A percentile compares a stretch with the other conserved stretches of the same genome.
Evolutionary conservation across 2,888 invertebrate genomes (phyloP).

Genomic region (Cerceris rybyensis): DNA sequence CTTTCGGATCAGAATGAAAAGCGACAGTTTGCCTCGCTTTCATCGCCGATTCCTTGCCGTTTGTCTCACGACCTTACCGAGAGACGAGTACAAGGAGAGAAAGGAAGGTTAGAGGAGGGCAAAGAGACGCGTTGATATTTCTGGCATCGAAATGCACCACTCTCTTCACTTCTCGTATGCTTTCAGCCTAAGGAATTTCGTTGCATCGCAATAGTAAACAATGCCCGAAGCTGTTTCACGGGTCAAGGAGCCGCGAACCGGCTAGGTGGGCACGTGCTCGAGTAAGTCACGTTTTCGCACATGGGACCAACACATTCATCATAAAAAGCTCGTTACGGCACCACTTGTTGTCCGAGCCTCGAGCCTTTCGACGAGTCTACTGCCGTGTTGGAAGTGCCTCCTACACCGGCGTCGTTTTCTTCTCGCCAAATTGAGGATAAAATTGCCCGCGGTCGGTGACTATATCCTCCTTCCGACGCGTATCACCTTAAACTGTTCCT

Average conservation of each 20-base stretch:
- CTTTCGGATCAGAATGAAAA: too few species aligned
- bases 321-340: conserved; percentile 71
- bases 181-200: conserved; percentile 21
- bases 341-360: conserved; percentile 62
- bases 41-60: too few species aligned
- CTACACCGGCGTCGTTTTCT: conserved; percentile 26
- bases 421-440: conserved; percentile 36
- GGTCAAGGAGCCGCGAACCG: conserved; percentile 67
- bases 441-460: conserved; percentile 36
- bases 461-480: conserved; percentile 10
- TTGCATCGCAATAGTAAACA: conserved; percentile 60
- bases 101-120: too few species aligned
- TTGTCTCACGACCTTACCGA: too few species aligned
- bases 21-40: too few species aligned
- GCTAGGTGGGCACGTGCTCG: conserved; percentile 62
- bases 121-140: not conserved
- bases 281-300: conserved; percentile 66
- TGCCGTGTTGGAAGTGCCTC: conserved; percentile 31
- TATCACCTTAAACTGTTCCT: not conserved
- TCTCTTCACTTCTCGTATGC: not conserved
- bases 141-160: not conserved
- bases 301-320: conserved; percentile 52
- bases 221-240: conserved; percentile 65
- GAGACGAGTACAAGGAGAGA: too few species aligned
- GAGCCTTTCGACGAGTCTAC: conserved; percentile 57